Conservation (phyloP, 1,140 invertebrate species). For the Diprion similis region DNA sequence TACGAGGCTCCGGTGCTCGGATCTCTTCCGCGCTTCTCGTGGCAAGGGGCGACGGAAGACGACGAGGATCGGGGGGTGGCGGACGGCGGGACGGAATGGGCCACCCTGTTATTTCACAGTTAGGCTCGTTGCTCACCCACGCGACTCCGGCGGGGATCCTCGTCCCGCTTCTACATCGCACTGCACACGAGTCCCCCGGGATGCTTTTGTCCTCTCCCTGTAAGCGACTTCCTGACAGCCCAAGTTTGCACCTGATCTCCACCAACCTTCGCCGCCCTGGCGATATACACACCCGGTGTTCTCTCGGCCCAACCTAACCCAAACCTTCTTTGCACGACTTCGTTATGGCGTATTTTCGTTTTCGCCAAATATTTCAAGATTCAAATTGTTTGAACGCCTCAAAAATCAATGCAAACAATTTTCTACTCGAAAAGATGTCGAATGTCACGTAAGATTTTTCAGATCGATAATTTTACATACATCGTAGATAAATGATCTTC, state of each 20-base stretch:
- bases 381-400: too few species aligned
- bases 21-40: background rate
- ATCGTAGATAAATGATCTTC: too few species aligned
- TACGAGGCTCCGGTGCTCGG: slow-evolving; percentile 49
- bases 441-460: too few species aligned
- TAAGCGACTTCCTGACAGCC: slow-evolving; percentile 63
- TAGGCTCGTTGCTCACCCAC: slow-evolving; percentile 46
- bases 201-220: slow-evolving; percentile 59
- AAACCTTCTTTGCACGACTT: slow-evolving; percentile 12
- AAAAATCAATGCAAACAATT: too few species aligned
- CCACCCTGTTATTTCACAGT: slow-evolving; percentile 61
- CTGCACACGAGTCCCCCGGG: slow-evolving; percentile 55
- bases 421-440: too few species aligned
- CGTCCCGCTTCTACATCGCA: slow-evolving; percentile 25
- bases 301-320: background rate
- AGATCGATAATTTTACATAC: too few species aligned
- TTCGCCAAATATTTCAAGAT: too few species aligned
- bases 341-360: background rate
- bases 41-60: background rate
- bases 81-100: slow-evolving; percentile 38
- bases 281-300: background rate
- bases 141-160: slow-evolving; percentile 13
- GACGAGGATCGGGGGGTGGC: slow-evolving; percentile 18
- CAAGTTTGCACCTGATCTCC: slow-evolving; percentile 61
- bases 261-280: slow-evolving; percentile 28